Base-by-base conservation (phyloP, 2,113 vertebrate genomes). In the Charina bottae region DNA sequence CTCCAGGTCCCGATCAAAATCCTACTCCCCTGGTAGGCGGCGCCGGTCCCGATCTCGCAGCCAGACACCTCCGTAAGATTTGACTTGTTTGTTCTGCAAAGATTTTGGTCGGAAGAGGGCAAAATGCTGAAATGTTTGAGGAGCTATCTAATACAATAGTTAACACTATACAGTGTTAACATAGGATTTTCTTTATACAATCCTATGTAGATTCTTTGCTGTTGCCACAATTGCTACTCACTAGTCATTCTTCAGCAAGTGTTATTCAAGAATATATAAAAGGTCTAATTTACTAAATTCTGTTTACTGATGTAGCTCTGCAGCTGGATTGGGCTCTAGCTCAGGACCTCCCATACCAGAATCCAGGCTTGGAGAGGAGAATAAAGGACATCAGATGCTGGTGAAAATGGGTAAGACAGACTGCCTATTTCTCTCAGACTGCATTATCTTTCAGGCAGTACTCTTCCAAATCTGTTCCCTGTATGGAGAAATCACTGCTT, bases 311-410 rank as follows among this genome's bases (percentile, higher is more conserved):
- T 83, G 89, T 88, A 99, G 99, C 90, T 98, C 99, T 92, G 98
- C 98, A 1, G 98, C 99, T 88, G 98, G 97, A 19, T 94, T 98
- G 92, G 98, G 98, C 10, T 97, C 97, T 46, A 96, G 97, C 72
- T 96, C 98, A 28, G 97, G 98, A 33, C 97, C 98, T 94, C 94
- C 97, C 13, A 59, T 97, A 72, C 91, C 97, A 4, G 99, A 99
- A 78, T 97, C 96, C 0, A 97, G 99, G 92, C 98, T 99, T 8
- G 99, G 99, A 19, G 99, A 99, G 93, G 99, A 99, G 95, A 99
- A 99, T 93, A 99, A 99, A 97, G 99, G 99, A 4, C 98, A 98
- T 93, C 98, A 98, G 93, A 98, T 98, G 98, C 97, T 98, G 0
- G 98, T 98, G 89, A 98, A 98, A 94, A 98, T 98, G 98, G 98